Conservation (phyloP, 2,888 invertebrate genomes). For the Oscheius sp. region DNA sequence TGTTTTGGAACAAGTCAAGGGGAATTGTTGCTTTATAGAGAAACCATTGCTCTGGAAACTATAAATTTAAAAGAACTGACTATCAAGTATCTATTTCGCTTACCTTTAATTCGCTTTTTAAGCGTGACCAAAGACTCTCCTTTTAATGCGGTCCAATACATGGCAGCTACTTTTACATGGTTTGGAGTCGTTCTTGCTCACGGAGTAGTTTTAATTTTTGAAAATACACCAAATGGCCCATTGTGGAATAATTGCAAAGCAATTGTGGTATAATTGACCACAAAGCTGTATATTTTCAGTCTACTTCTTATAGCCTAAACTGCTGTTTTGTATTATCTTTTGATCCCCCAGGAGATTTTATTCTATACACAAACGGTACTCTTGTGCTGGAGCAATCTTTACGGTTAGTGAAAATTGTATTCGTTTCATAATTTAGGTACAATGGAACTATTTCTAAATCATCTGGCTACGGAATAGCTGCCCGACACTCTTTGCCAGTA, state of each 20-base stretch:
- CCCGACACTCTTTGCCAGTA: conserved; percentile 35
- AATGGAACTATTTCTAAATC: not conserved
- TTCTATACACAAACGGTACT: conserved; percentile 38
- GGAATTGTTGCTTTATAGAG: conserved; percentile 55
- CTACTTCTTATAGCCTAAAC: conserved; percentile 30
- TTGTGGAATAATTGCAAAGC: conserved; percentile 17
- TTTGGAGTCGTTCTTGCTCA: conserved; percentile 15
- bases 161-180: not conserved
- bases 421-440: not conserved
- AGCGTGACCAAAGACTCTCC: not conserved
- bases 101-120: not conserved
- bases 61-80: conserved; percentile 49
- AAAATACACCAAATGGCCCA: conserved; percentile 1
- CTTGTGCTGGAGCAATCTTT: conserved; percentile 9
- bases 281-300: conserved; percentile 8
- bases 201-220: not conserved
- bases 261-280: conserved; percentile 1
- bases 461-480: not conserved
- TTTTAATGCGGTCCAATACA: not conserved
- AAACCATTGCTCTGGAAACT: conserved; percentile 59
- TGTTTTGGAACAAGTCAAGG: conserved; percentile 59
- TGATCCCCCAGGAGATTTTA: conserved; percentile 35
- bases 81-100: conserved; percentile 33
- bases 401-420: not conserved
- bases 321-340: conserved; percentile 33